Evolutionary conservation across 2,113 vertebrate species (phyloP).

Genomic region (Murina feae): DNA sequence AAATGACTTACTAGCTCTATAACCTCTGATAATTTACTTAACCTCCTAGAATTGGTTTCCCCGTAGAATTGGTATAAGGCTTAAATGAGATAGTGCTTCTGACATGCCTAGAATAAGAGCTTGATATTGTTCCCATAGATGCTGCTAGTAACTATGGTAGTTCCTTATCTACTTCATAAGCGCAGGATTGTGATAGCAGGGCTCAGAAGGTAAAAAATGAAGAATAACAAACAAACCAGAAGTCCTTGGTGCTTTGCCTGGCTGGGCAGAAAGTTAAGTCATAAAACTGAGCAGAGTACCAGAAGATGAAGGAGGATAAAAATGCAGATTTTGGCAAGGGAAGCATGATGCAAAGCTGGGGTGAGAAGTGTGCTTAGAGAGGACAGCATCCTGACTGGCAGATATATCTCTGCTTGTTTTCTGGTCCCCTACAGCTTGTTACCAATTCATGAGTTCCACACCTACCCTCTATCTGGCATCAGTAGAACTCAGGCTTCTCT

Average conservation of each 20-base stretch:
- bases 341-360: not conserved
- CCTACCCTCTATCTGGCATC: not conserved
- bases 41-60: not conserved
- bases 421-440: not conserved
- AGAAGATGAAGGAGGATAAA: not conserved
- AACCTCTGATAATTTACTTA: not conserved
- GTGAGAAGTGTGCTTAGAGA: not conserved
- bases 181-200: accelerated
- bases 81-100: not conserved
- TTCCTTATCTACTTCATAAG: not conserved
- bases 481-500: not conserved
- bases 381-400: accelerated
- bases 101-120: not conserved
- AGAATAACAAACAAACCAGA: not conserved
- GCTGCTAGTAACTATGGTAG: accelerated
- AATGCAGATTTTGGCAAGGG: not conserved
- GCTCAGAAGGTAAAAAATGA: not conserved
- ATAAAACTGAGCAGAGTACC: not conserved
- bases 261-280: not conserved
- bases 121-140: not conserved
- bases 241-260: not conserved
- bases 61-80: not conserved
- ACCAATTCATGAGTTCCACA: not conserved
- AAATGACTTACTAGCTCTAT: not conserved
- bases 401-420: not conserved